Evolutionary conservation across 2,888 invertebrate genomes (phyloP).

Genomic region (Andrena praecox): DNA sequence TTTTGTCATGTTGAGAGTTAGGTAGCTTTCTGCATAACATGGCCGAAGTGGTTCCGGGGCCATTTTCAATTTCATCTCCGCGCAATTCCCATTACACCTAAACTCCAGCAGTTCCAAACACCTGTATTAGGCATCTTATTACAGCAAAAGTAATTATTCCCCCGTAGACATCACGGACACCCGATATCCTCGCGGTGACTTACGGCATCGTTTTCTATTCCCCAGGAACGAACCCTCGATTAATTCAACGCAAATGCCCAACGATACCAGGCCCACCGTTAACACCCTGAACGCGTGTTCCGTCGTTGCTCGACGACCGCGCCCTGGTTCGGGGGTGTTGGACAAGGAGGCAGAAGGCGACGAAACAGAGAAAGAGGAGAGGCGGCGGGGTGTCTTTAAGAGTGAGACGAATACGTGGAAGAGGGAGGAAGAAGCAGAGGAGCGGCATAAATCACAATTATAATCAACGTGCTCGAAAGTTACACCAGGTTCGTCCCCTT

Average conservation of each 20-base stretch:
- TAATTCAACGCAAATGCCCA: slow-evolving; percentile 51
- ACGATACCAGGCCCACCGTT: slow-evolving; percentile 65
- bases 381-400: slow-evolving; percentile 8
- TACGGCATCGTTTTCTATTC: slow-evolving; percentile 1
- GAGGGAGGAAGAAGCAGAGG: slow-evolving; percentile 46
- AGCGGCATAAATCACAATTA: slow-evolving; percentile 79
- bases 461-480: slow-evolving; percentile 79
- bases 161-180: not conserved
- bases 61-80: not conserved
- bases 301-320: slow-evolving; percentile 57
- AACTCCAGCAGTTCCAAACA: not conserved
- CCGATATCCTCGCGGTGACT: not conserved
- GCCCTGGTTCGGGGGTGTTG: slow-evolving; percentile 21
- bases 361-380: slow-evolving; percentile 27
- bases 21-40: too few species aligned
- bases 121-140: not conserved
- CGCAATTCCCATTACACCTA: not conserved
- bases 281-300: slow-evolving; percentile 70
- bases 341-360: slow-evolving; percentile 34
- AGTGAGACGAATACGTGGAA: not conserved
- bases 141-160: not conserved
- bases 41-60: not conserved
- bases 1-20: too few species aligned
- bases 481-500: slow-evolving; percentile 71
- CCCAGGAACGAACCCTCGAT: not conserved